Base-by-base conservation (phyloP, 37 sponge, comb jelly and placozoan genomes). In the Cliona cf. orientalis region DNA sequence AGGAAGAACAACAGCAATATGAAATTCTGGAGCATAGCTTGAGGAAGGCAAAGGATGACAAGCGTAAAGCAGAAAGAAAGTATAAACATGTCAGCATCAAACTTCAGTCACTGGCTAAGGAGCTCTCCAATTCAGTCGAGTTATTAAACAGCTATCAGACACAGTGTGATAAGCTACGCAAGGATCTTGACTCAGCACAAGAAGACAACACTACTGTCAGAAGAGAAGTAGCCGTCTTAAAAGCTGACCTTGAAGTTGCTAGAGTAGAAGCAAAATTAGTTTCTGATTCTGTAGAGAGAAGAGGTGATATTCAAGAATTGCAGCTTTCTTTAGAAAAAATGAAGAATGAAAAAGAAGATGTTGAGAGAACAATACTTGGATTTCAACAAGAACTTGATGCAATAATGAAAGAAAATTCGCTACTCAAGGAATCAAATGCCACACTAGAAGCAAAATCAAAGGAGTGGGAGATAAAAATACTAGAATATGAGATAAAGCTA, bases 121-220 rank as follows among this genome's bases (percentile, higher is more conserved):
- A 87, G 58, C 71, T 87, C 17, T 31, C 82, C 1, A 26, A 36
- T 11, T 80, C 77, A 31, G 76, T 55, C 28, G 43, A 74, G 21
- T 59, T 87, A 43, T 40, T 87, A 58, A 74, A 68, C 21, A 37
- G 75, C 29, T 87, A 75, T 41, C 76, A 87, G 32, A 22, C 14
- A 1, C 82, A 75, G 28, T 75, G 82, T 76, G 68, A 28, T 0
- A 3, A 36, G 3, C 72, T 87, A 21, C 46, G 57, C 32, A 41
- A 66, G n/a, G 69, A 75, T 32, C 64, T 81, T 1, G 69, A 73
- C 7, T 21, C 26, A 22, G 21, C 40, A 11, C 63, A 34, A 7
- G 42, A 29, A 2, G 74, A 87, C 12, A 22, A 62, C 7, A 23
- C 65, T 53, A 21, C 26, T 35, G 5, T 87, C 34, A 65, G 61